A percentile compares a stretch with the other conserved stretches of the same genome.
phyloP scores from a whole-genome alignment of 30 jellyfish, hydroid and myxozoan genomes.

The Hydractinia echinata region DNA sequence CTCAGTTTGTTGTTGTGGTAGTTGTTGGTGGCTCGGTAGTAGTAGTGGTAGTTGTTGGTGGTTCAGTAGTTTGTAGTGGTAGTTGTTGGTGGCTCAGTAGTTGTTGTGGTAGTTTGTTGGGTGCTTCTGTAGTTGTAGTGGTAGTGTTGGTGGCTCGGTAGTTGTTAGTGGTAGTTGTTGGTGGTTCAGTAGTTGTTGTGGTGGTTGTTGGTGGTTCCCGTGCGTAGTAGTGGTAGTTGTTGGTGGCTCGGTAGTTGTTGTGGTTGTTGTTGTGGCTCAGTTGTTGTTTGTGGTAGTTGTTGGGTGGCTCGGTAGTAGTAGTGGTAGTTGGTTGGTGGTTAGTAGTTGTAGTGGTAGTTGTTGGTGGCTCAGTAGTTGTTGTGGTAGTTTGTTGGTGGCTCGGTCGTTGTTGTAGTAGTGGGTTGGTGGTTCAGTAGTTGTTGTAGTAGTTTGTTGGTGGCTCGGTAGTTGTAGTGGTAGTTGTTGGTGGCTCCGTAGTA shows the following conservation, averaged over 20 bases:
- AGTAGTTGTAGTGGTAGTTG: neutral
- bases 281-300: too few species aligned
- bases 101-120: constrained; percentile 6
- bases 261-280: too few species aligned
- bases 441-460: constrained; percentile 3
- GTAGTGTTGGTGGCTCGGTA: neutral
- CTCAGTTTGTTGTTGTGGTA: neutral
- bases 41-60: neutral
- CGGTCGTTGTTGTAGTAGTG: neutral
- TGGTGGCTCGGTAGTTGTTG: neutral
- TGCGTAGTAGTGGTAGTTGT: neutral
- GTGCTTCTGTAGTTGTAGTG: neutral
- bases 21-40: neutral
- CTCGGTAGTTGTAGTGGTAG: neutral
- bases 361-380: neutral
- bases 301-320: constrained; percentile 10
- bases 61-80: constrained; percentile 4
- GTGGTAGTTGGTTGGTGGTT: constrained; percentile 8
- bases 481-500: neutral
- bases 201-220: neutral
- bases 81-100: neutral
- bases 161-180: constrained; percentile 17
- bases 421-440: neutral
- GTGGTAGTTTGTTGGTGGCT: neutral
- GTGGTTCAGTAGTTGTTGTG: neutral